Evolutionary conservation across 2,113 vertebrate genomes (phyloP).

Genomic region (Mionectes macconnelli): DNA sequence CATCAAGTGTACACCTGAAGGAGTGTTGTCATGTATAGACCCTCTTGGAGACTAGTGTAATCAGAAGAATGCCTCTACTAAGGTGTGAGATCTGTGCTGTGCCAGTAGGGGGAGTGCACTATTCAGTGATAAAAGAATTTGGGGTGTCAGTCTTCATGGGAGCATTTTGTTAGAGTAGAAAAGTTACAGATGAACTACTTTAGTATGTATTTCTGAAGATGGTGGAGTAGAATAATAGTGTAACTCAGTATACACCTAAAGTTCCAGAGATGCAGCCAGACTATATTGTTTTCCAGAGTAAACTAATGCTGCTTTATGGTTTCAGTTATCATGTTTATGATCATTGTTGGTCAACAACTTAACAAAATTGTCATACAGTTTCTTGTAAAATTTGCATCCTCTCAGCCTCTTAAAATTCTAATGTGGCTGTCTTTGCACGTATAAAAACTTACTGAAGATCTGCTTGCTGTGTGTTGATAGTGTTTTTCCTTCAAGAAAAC

Average conservation of each 20-base stretch:
- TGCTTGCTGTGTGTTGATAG: not conserved
- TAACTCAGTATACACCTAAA: not conserved
- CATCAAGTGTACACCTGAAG: not conserved
- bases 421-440: not conserved
- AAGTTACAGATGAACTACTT: not conserved
- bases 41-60: not conserved
- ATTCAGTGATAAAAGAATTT: not conserved
- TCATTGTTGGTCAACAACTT: not conserved
- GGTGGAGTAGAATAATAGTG: not conserved
- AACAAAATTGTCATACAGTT: not conserved
- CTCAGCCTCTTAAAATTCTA: not conserved
- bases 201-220: not conserved
- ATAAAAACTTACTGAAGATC: not conserved
- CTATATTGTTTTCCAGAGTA: not conserved
- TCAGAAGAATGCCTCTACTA: not conserved
- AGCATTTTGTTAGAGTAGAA: not conserved
- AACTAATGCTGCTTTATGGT: not conserved
- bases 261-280: not conserved
- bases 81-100: conserved; percentile 2
- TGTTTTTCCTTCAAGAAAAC: not conserved
- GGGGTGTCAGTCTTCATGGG: not conserved
- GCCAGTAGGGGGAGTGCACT: conserved; percentile 62
- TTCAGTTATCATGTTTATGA: not conserved
- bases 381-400: not conserved
- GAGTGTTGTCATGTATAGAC: not conserved